Evolutionary conservation across 2,797 vertebrate species (phyloP).

Genomic region (Rhyacichthys aspro): DNA sequence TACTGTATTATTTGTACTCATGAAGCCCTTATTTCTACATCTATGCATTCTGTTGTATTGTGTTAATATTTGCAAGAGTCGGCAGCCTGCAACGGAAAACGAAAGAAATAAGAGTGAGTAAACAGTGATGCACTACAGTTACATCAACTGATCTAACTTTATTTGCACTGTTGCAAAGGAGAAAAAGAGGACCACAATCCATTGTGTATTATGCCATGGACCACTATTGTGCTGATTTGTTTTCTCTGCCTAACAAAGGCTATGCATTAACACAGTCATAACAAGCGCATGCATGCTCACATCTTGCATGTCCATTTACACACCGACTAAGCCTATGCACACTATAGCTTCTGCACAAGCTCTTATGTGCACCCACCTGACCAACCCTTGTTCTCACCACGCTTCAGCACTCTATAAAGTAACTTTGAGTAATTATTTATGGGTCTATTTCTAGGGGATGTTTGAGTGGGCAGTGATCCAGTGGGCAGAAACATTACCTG

Average conservation of each 20-base stretch:
- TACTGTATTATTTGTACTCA: too few relatives aligned
- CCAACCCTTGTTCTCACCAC: background rate
- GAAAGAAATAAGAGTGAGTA: too few relatives aligned
- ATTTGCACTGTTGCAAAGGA: background rate
- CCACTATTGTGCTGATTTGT: slow-evolving; percentile 75
- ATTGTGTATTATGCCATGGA: slow-evolving; percentile 56
- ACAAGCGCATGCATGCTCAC: slow-evolving; percentile 6
- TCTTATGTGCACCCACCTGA: slow-evolving; percentile 5
- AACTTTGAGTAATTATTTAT: slow-evolving; percentile 1
- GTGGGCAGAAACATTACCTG: background rate
- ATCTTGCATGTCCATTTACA: slow-evolving; percentile 50
- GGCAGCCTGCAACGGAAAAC: too few relatives aligned
- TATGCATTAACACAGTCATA: slow-evolving; percentile 48
- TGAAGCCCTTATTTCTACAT: too few relatives aligned
- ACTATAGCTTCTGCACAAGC: slow-evolving; percentile 8
- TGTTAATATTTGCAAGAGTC: too few relatives aligned
- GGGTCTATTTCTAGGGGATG: background rate
- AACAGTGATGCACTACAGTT: too few relatives aligned
- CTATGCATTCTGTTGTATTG: too few relatives aligned
- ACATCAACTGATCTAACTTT: too few relatives aligned
- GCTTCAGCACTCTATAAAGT: background rate
- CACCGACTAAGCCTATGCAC: slow-evolving; percentile 45
- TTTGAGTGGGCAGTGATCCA: background rate
- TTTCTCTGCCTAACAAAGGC: slow-evolving; percentile 70
- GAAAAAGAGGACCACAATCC: slow-evolving; percentile 47